Base-by-base conservation (phyloP, 2,113 vertebrate species). In the Parotia lawesii region DNA sequence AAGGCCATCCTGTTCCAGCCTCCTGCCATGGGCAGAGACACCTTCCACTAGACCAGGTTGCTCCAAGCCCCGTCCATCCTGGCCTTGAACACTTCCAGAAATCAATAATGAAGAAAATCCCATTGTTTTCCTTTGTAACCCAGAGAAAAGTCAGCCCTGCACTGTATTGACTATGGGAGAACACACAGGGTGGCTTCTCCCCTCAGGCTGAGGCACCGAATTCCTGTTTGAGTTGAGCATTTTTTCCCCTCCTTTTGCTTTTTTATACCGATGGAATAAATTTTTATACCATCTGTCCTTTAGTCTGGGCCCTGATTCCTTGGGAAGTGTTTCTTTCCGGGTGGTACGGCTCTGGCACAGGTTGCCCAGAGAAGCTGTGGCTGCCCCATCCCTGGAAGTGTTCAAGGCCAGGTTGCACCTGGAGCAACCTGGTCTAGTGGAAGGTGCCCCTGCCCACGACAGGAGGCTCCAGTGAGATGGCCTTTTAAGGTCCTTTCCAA, bases 131-230 rank as follows among this genome's bases (percentile, higher is more conserved):
- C 15, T 58, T 57, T 24, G 22, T 54, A 61, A 25, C 5, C 1
- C 15, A 24, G 29, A n/a, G 20, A 58, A 56, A 60, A 27, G 44
- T 28, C 47, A 23, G 12, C 40, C 24, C 50, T 85, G 75, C n/a
- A 11, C 8, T 29, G 10, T 12, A 28, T 5, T 44, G 1, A 2
- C 21, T 35, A 0, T 18, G 31, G 19, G 24, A 17, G 16, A 16
- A 15, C 3, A 9, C 20, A 4, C 17, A 18, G 25, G 9, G 9
- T 0, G 0, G 7, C 25, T 4, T 47, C 40, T 76, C 20, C 28
- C 10, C 37, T 65, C 17, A 65, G 21, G 3, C 42, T 45, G 66
- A 60, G 56, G 45, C 40, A 18, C 25, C 1, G 2, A 22, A 22
- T 23, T 22, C 29, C 6, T 24, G 12, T 9, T n/a, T 2, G 11